phyloP scores from a whole-genome alignment of 92 coral and sea anemone species.

The Palythoa grandiflora region DNA sequence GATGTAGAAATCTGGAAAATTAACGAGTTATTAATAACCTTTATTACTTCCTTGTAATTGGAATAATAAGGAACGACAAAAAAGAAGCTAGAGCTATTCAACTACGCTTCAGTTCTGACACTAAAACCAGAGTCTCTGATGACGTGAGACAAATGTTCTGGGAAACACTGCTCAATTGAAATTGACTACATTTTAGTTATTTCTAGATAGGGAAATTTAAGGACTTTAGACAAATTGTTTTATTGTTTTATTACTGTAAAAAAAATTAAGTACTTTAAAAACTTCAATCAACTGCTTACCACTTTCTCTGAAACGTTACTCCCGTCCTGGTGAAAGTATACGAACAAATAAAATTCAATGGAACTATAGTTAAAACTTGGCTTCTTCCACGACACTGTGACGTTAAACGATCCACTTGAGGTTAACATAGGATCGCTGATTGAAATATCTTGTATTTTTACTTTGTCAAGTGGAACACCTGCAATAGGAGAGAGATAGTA shows the following conservation, averaged over 20 bases:
- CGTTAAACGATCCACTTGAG: neutral
- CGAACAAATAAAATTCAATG: slow-evolving; percentile 1
- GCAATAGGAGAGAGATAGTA: neutral
- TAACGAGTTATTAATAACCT: too few relatives aligned
- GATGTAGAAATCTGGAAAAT: slow-evolving; percentile 11
- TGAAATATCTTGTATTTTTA: neutral
- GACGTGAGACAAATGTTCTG: neutral
- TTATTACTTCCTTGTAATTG: neutral
- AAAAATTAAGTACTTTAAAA: neutral
- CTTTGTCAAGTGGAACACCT: slow-evolving; percentile 20
- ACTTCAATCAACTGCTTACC: slow-evolving; percentile 2
- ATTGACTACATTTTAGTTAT: too few relatives aligned
- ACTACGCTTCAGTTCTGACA: too few relatives aligned
- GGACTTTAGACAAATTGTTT: too few relatives aligned
- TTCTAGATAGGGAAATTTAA: too few relatives aligned
- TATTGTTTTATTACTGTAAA: too few relatives aligned
- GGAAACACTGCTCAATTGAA: too few relatives aligned
- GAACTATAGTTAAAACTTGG: slow-evolving; percentile 25
- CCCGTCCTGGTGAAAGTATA: slow-evolving; percentile 28
- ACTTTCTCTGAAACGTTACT: neutral
- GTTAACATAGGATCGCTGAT: neutral
- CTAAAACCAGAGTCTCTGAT: neutral
- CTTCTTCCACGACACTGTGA: slow-evolving; percentile 11
- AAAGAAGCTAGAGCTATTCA: too few relatives aligned
- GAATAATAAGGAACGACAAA: too few relatives aligned